Conservation (phyloP, 2,113 vertebrate species). For the Pelodiscus sinensis region DNA sequence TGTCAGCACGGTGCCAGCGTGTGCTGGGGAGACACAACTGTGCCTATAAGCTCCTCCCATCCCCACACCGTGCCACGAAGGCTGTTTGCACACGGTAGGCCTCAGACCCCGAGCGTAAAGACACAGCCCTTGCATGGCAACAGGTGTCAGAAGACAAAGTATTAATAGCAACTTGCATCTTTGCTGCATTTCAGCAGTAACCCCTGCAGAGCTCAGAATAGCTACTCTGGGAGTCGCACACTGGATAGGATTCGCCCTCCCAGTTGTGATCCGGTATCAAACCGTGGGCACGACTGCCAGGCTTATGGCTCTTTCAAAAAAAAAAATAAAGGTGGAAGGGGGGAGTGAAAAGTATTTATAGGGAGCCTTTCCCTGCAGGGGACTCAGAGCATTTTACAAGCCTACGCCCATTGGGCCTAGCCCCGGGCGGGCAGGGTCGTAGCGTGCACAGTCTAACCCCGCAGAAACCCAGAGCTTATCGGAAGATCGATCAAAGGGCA, state of each 20-base stretch:
- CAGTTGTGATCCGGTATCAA: not conserved
- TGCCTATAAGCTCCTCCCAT: not conserved
- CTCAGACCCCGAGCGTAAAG: not conserved
- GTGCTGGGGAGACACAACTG: too few species aligned
- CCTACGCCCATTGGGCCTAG: not conserved
- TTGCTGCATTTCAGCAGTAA: not conserved
- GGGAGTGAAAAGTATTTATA: not conserved
- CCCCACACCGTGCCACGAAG: not conserved
- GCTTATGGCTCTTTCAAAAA: not conserved
- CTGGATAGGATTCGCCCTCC: not conserved
- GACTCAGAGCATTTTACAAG: not conserved
- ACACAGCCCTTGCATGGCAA: not conserved
- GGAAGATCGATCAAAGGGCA: too few species aligned
- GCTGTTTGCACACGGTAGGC: not conserved
- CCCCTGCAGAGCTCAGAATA: not conserved
- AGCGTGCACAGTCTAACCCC: not conserved
- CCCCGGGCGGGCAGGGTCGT: not conserved
- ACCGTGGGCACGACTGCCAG: not conserved
- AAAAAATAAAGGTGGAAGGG: not conserved
- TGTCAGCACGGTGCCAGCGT: too few species aligned
- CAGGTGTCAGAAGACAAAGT: too few species aligned
- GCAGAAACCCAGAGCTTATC: fast-evolving
- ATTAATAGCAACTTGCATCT: not conserved
- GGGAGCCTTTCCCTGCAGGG: not conserved
- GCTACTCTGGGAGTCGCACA: not conserved